phyloP scores from a whole-genome alignment of 2,888 invertebrate genomes.

The Ornithoptera priamus region DNA sequence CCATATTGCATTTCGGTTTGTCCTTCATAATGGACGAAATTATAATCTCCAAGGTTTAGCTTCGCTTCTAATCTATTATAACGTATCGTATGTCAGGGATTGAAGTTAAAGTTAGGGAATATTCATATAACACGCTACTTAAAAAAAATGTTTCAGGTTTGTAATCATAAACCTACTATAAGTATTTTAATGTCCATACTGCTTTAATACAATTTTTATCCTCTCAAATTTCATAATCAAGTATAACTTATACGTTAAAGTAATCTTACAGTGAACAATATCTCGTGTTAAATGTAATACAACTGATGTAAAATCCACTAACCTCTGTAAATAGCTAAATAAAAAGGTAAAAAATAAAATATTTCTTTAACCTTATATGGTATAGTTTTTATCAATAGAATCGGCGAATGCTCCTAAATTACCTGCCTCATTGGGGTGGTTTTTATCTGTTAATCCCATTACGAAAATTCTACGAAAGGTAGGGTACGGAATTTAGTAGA shows the following conservation, averaged over 20 bases:
- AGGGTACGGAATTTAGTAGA: background rate
- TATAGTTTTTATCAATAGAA: background rate
- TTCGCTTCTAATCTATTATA: constrained; percentile 11
- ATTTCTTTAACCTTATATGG: background rate
- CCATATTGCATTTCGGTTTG: constrained; percentile 16
- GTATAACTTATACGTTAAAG: too few species aligned
- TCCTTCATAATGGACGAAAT: constrained; percentile 18
- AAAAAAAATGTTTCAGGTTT: background rate
- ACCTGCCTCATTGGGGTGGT: background rate
- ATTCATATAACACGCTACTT: background rate
- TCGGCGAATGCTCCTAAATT: background rate
- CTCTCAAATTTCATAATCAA: too few species aligned
- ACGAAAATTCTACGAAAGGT: background rate
- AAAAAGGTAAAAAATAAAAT: background rate
- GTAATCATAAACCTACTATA: too few species aligned
- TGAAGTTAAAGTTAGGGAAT: background rate
- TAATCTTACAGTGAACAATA: too few species aligned
- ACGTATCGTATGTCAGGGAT: constrained; percentile 14
- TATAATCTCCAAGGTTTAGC: constrained; percentile 21
- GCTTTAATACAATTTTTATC: too few species aligned
- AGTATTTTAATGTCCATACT: too few species aligned
- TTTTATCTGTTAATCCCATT: constrained; percentile 14
- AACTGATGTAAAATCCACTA: too few species aligned
- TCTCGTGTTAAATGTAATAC: too few species aligned
- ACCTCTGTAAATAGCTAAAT: background rate